These are phyloP conservation scores for Clitarchus hookeri DNA, from an alignment of 2,888 invertebrate species.

Conservation along the genomic window DNA sequence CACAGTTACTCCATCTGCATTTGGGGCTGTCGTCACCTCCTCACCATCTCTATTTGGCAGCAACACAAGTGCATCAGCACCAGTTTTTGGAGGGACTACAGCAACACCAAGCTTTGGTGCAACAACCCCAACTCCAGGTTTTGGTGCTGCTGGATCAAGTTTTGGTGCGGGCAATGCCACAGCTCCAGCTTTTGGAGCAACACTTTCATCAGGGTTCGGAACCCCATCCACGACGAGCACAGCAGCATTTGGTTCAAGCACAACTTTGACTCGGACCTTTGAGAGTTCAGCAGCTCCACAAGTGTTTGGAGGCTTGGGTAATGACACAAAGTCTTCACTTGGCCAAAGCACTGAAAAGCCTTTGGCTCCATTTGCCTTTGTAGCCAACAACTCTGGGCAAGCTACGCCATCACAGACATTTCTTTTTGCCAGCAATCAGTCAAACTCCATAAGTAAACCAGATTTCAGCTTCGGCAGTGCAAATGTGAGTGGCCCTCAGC, in stretches of 20 bases:
- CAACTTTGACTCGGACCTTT: conserved; percentile 19
- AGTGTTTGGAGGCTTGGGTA: conserved; percentile 23
- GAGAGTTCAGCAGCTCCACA: conserved; percentile 20
- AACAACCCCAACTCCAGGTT: conserved; percentile 21
- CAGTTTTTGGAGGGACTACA: conserved; percentile 20
- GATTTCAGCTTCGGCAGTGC: conserved; percentile 29
- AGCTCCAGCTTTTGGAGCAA: not conserved
- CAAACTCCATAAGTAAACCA: not conserved
- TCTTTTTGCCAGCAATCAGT: conserved; percentile 26
- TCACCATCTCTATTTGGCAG: conserved; percentile 19
- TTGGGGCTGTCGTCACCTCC: not conserved
- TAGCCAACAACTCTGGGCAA: not conserved
- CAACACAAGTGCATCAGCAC: not conserved
- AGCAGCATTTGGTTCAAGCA: not conserved
- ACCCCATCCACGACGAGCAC: not conserved
- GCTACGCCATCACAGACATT: conserved; percentile 24
- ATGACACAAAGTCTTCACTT: conserved; percentile 21
- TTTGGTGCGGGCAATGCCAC: conserved; percentile 5
- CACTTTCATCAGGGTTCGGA: not conserved
- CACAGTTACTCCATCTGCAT: not conserved
- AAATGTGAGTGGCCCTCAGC: not conserved
- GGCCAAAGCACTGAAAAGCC: conserved; percentile 17
- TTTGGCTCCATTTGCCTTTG: conserved; percentile 23
- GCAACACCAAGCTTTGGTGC: conserved; percentile 22
- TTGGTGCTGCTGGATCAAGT: conserved; percentile 24